Evolutionary conservation across 2,888 invertebrate genomes (phyloP), one percentile per base, ranked within the genome.

Genomic region (Oligia strigilis): DNA sequence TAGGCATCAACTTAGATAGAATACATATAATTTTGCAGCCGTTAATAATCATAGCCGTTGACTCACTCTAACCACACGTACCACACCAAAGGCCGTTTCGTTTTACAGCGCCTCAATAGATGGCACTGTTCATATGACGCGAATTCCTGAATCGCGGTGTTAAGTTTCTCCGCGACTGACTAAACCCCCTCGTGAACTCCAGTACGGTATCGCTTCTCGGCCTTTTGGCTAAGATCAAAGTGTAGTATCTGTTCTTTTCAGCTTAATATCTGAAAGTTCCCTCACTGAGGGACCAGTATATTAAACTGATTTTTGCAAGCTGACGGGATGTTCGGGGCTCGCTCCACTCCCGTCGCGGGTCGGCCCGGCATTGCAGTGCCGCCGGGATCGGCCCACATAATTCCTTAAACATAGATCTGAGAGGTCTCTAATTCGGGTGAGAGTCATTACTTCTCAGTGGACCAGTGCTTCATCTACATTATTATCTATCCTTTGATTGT

Each of bases 91-190:
- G 1, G 2, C 29, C 0, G 13, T 60, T 71, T 71, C 4, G 29
- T 78, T 46, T 58, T 0, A 9, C 17, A 14, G 0, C 0, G 17
- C 6, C 6, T 49, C 23, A 0, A 72, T 43, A 79, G 78, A 78
- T 80, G 71, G 71, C 79, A 71, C 14, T 60, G 66, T 36, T 2
- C 79, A 0, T 64, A 52, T 66, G 58, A 58, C 23, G 23, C 58
- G 58, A 3, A 23, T 1, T 3, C 0, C 58, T 58, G 23, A 58
- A 58, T 11, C 23, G 23, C 58, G 58, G 23, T 58, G 58, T 23
- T 58, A 58, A 23, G 58, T n/a, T 23, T 58, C 23, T 58, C 58
- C 23, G 58, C 23, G 23, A 23, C 23, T 58, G 58, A 58, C 58
- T 4, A 4, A 23, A 11, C 58, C 23, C 58, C 11, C 4, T 11